Base-by-base conservation (phyloP, 2,888 invertebrate species). In the Lasioglossum calceatum region DNA sequence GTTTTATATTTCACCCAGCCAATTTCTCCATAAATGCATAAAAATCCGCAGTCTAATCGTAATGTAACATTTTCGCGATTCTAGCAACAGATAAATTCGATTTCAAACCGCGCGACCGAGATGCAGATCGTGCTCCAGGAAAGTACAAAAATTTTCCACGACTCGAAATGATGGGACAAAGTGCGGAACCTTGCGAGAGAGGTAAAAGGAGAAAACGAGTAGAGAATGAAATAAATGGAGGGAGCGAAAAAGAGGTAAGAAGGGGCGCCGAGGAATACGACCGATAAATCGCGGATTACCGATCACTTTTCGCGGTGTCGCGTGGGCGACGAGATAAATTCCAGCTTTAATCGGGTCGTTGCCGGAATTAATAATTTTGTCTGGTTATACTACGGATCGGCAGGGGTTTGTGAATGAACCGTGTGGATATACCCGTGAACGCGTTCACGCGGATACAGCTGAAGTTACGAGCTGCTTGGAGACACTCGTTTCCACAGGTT, bases 251-350 rank as follows among this genome's bases (percentile, higher is more conserved):
- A n/a, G 10, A 27, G 58, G 58, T 27, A 67, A 75, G 71, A 72
- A 72, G 77, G 81, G 47, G 39, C 36, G 50, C 78, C 39, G 36
- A 54, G 39, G 77, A 70, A 80, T 82, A 88, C 78, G 78, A 82
- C 44, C 87, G 86, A 91, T 91, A 91, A 91, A 91, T 91, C 88
- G 88, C 32, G 88, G 90, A 91, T 91, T 91, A 91, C 91, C 91
- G 88, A 91, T 91, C 87, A 81, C 86, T 86, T 81, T 88, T 83
- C 79, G 79, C 61, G 75, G 81, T 71, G 85, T 86, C 86, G 87
- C 89, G 90, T 91, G 91, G 89, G 89, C 82, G 90, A 50, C 47
- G 78, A 71, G 83, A 91, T 91, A 91, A 91, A 91, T 89, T 91
- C 81, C 47, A 58, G 74, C 84, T 79, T 89, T 91, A 90, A 90